Base-by-base conservation (phyloP, 2,888 invertebrate species). In the Brachypterus glaber region DNA sequence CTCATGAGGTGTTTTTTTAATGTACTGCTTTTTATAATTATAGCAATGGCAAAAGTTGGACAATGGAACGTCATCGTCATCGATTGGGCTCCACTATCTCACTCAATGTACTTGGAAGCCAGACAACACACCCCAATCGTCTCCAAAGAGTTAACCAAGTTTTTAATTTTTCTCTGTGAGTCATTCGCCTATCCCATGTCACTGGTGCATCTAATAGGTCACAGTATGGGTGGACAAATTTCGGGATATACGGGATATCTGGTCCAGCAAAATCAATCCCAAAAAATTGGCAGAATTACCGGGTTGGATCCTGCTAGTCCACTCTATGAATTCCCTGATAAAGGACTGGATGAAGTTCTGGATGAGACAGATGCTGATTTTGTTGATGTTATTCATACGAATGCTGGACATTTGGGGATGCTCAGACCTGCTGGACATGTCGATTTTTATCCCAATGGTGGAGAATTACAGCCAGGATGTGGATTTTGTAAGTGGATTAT, bases 371-470 rank as follows among this genome's bases (percentile, higher is more conserved):
- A 74, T 47, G 73, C 74, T 1, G 41, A 51, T 2, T 70, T 70
- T 36, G 69, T 74, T 2, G 74, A 75, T 43, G 65, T 72, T 3
- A 70, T 74, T 44, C 75, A 76, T 46, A 74, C 74, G 0, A 71
- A 73, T 48, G 69, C 62, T 1, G 60, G 60, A 39, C 62, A 62
- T n/a, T 58, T 68, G 40, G 69, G 69, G 1, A 57, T 65, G 40
- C 54, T 63, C 13, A 57, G 55, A 27, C 61, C 66, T 2, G 52
- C 66, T 49, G 71, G 70, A 15, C 65, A 76, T 48, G 66, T 72
- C 1, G 77, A 78, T 56, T 75, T 73, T 55, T 77, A 75, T 58
- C 70, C 74, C 3, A 76, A 77, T 48, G 77, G 77, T 1, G 77
- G 77, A 3, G 58, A 64, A 47, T 49, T 54, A 2, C 77, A 77